phyloP scores from a whole-genome alignment of 53 echinoderm and acorn worm species.

The Apostichopus leukothele region DNA sequence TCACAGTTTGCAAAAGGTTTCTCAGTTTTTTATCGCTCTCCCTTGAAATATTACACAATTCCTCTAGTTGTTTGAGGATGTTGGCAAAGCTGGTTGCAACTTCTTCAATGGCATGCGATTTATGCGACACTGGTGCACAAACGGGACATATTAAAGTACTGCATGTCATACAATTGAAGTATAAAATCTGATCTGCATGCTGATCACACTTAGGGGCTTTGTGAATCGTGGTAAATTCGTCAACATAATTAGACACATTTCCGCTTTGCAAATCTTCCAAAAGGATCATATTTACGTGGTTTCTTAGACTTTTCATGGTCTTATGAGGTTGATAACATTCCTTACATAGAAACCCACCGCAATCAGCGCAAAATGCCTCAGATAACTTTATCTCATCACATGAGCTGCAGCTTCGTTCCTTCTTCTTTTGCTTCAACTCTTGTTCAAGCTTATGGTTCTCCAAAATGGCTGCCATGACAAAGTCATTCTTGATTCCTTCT shows the following conservation, averaged over 20 bases:
- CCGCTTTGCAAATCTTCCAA: background rate
- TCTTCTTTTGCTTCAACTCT: background rate
- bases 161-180: background rate
- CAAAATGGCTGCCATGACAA: background rate
- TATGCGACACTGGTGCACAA: background rate
- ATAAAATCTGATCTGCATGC: background rate
- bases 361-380: conserved; percentile 1
- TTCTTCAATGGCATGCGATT: background rate
- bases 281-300: background rate
- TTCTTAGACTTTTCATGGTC: background rate
- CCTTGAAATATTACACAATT: background rate
- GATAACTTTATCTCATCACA: background rate
- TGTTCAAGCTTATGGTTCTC: background rate
- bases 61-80: background rate
- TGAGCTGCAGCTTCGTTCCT: background rate
- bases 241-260: background rate
- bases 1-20: background rate
- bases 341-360: background rate
- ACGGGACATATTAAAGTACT: background rate
- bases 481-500: background rate
- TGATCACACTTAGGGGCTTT: background rate
- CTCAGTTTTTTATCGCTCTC: background rate
- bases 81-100: background rate
- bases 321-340: background rate
- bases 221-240: background rate